Base-by-base conservation (phyloP, 2,797 vertebrate genomes). In the Oreochromis mossambicus region DNA sequence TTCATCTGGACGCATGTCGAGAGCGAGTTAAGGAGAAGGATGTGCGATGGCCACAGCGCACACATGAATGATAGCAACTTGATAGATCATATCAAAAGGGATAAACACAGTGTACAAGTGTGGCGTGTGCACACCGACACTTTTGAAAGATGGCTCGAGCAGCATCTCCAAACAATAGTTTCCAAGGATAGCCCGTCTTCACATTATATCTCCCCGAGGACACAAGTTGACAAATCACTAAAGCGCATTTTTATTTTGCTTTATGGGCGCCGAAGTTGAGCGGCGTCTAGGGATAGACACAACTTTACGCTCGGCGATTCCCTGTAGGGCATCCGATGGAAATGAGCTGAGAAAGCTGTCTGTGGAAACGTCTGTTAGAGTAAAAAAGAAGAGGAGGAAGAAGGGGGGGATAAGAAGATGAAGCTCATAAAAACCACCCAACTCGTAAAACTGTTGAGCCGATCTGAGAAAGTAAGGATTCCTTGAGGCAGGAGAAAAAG, bases 171-270 rank as follows among this genome's bases (percentile, higher is more conserved):
- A 91, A 87, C 89, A 91, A 86, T 79, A 84, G 80, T 92, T 91
- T 91, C 91, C 87, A 91, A 92, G 91, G 92, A 92, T 90, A 92
- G 86, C 80, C 83, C 90, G 79, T 90, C 89, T 89, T 80, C 84
- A 82, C 78, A 32, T 92, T 88, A 85, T 73, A 58, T 79, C 84
- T 79, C 91, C 94, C 86, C 4, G 76, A 89, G 94, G 94, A 93
- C 85, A 91, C 81, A 79, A 91, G 88, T 91, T 96, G 95, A 96
- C 94, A 95, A 95, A 96, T 94, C 94, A 91, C 92, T 91, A 91
- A 92, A 88, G 89, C 84, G 80, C 90, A 78, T 91, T 95, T 95
- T 92, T 92, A 86, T 95, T 91, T 93, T 92, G 84, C 87, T 94
- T 94, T 93, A 95, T 90, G 89, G 89, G 85, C 78, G 26, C 75